Base-by-base conservation (phyloP, 2,888 invertebrate genomes). In the Dicycla oo region DNA sequence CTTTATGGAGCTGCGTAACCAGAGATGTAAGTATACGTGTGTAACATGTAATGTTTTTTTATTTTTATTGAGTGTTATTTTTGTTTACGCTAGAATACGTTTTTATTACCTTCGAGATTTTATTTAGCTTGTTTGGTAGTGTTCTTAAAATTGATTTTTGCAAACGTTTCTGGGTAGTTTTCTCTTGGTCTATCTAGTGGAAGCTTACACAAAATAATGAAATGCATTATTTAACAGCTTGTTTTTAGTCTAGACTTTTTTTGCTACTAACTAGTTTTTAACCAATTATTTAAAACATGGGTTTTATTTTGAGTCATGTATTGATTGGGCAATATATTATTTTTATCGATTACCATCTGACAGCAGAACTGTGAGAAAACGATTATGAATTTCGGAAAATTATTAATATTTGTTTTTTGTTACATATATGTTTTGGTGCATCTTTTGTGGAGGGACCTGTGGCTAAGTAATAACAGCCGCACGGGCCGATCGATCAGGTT, bases 301-400 rank as follows among this genome's bases (percentile, higher is more conserved):
- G 5, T 54, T 66, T 66, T 43, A 34, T 53, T 30, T 54, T n/a
- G 45, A 54, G 67, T 47, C 67, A 40, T 30, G 75, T 23, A 23
- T 54, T 73, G 72, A 73, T 75, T 73, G 23, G 45, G 47, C 30
- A 76, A 76, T 76, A 56, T 56, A 56, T 76, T 73, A 76, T 73
- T 67, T 56, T 67, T 34, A 75, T 76, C 76, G 67, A 54, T 47
- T 20, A 8, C 34, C 20, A 15, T n/a, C 15, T 47, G 54, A 73
- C 53, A 72, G 38, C 38, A 30, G 67, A 75, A 30, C 13, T 75
- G 30, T 54, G 54, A 68, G 68, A 75, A 54, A 23, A 75, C 3
- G 0, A 66, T 47, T 54, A 34, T 30, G 30, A 15, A 43, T 43
- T 34, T 73, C 49, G 18, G 15, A 11, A 40, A n/a, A 43, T 68